Conservation (phyloP, 1,140 invertebrate species). For the Scaptomyza pallida region DNA sequence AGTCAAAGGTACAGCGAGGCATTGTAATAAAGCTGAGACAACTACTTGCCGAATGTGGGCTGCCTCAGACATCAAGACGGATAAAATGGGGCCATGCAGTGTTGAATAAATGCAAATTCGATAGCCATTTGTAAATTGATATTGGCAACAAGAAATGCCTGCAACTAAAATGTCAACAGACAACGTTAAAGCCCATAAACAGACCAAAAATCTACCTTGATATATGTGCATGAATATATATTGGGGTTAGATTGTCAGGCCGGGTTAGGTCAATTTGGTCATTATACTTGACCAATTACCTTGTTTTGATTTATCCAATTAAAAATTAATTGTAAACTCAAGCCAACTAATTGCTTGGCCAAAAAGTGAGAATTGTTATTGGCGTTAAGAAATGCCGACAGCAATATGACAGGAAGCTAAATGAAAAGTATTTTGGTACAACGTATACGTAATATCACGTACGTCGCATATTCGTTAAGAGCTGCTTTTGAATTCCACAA, state of each 20-base stretch:
- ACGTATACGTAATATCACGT: neutral
- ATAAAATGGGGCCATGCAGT: neutral
- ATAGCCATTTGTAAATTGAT: constrained; percentile 73
- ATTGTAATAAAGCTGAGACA: constrained; percentile 69
- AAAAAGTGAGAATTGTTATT: neutral
- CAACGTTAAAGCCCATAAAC: neutral
- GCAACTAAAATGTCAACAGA: constrained; percentile 1
- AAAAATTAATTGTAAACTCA: neutral
- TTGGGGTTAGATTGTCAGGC: neutral
- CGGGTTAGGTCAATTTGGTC: neutral
- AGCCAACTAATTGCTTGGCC: neutral
- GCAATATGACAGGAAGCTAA: neutral
- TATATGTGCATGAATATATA: neutral
- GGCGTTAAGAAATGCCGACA: neutral
- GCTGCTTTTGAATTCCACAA: too few species aligned
- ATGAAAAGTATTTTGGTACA: neutral
- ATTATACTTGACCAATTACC: neutral
- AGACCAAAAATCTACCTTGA: neutral
- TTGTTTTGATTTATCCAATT: neutral
- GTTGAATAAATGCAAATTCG: constrained; percentile 64
- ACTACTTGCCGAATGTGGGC: constrained; percentile 4
- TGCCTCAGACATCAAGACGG: constrained; percentile 4
- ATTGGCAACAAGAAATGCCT: constrained; percentile 51
- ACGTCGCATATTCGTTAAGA: too few species aligned
- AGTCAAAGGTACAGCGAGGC: constrained; percentile 70